Percentiles rank a stretch among this genome's conserved stretches.
phyloP scores from a whole-genome alignment of 2,113 vertebrate genomes.

The Hippoglossus stenolepis region DNA sequence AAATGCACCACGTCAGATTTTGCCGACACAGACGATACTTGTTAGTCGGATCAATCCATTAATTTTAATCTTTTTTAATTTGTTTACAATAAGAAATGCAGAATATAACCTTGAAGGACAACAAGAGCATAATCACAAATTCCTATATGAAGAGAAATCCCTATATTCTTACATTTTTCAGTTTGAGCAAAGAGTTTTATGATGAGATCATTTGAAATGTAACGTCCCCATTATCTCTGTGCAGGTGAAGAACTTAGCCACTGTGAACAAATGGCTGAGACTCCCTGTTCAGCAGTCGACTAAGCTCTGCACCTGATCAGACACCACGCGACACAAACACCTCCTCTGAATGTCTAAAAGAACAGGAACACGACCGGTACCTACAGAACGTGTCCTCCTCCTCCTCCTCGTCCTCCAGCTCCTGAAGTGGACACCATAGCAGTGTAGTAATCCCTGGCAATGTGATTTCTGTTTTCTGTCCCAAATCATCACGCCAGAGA shows the following conservation, averaged over 20 bases:
- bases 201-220: neutral
- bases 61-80: no score
- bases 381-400: neutral
- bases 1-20: neutral
- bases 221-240: constrained; percentile 25
- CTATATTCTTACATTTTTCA: no score
- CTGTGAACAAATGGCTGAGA: constrained; percentile 64
- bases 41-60: no score
- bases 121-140: no score
- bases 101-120: no score
- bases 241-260: constrained; percentile 71
- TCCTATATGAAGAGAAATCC: no score
- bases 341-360: neutral
- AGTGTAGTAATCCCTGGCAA: constrained; percentile 99
- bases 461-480: constrained; percentile 88
- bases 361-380: neutral
- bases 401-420: neutral
- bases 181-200: neutral
- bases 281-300: constrained; percentile 66
- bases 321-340: neutral
- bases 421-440: constrained; percentile 5
- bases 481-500: constrained; percentile 73
- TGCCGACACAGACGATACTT: no score
- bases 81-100: no score
- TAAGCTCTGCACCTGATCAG: constrained; percentile 69